Evolutionary conservation across 1,140 invertebrate species (phyloP).

Genomic region (Wiebesia pumilae): DNA sequence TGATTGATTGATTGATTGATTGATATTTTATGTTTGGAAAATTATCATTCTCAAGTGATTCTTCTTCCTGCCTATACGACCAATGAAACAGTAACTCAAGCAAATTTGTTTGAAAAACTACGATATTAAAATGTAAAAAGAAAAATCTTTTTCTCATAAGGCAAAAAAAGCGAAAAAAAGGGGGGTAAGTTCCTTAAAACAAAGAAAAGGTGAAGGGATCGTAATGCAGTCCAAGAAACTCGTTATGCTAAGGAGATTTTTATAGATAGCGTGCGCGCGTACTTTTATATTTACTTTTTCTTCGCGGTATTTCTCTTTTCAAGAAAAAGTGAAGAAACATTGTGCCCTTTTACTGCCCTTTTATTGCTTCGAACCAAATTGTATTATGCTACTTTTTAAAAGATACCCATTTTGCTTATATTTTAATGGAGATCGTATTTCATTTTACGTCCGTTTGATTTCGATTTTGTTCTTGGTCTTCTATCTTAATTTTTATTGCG

Average conservation of each 20-base stretch:
- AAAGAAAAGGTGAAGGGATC: background rate
- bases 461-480: background rate
- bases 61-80: background rate
- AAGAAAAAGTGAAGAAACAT: background rate
- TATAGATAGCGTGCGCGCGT: conserved; percentile 1
- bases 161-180: background rate
- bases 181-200: background rate
- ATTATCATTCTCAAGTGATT: conserved; percentile 23
- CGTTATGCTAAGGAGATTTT: conserved; percentile 51
- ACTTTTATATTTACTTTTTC: background rate
- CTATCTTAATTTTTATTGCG: conserved; percentile 8
- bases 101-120: background rate
- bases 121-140: background rate
- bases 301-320: background rate
- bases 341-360: background rate
- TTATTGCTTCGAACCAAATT: background rate
- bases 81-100: conserved; percentile 31
- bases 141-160: background rate
- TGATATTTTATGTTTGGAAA: conserved; percentile 26
- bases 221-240: conserved; percentile 30
- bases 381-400: background rate
- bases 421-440: conserved; percentile 6
- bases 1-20: conserved; percentile 38
- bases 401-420: background rate
- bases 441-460: background rate